Conservation (phyloP, 2,113 vertebrate species). For the Hyperopisus bebe region DNA sequence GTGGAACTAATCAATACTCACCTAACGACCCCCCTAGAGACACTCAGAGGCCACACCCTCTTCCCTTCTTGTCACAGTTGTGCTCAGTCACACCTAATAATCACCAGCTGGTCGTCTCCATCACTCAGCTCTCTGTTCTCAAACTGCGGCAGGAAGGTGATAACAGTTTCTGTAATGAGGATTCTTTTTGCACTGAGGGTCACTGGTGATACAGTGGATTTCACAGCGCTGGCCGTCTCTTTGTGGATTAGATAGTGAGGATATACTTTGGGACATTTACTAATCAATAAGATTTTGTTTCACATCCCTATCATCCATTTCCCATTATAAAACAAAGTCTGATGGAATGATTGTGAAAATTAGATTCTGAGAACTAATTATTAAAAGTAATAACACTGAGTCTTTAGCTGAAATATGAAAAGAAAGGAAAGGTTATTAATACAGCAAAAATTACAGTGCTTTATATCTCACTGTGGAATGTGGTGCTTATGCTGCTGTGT, state of each 20-base stretch:
- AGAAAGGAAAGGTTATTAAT: slow-evolving; percentile 48
- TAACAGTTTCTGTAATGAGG: not conserved
- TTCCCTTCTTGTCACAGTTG: not conserved
- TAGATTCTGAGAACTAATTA: slow-evolving; percentile 61
- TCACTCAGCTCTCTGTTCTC: not conserved
- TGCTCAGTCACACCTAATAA: not conserved
- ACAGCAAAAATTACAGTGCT: slow-evolving; percentile 11
- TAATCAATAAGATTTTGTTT: slow-evolving; percentile 54
- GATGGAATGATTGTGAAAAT: slow-evolving; percentile 59
- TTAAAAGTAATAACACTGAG: slow-evolving; percentile 53
- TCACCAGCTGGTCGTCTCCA: slow-evolving; percentile 7
- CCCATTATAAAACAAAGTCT: slow-evolving; percentile 60
- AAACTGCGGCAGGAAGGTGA: not conserved
- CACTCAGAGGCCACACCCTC: not conserved
- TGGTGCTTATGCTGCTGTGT: not conserved
- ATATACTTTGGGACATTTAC: slow-evolving; percentile 18
- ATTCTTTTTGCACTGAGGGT: not conserved
- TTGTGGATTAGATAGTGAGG: not conserved
- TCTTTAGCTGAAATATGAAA: slow-evolving; percentile 54
- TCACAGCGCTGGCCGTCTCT: not conserved
- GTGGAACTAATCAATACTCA: not conserved
- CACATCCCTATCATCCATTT: slow-evolving; percentile 55
- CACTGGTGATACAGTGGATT: not conserved
- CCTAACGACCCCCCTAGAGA: not conserved
- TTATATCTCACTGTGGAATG: slow-evolving; percentile 34